These are phyloP conservation scores for Triplophysa yarkandensis DNA, from an alignment of 2,797 vertebrate genomes.

Conservation along the genomic window DNA sequence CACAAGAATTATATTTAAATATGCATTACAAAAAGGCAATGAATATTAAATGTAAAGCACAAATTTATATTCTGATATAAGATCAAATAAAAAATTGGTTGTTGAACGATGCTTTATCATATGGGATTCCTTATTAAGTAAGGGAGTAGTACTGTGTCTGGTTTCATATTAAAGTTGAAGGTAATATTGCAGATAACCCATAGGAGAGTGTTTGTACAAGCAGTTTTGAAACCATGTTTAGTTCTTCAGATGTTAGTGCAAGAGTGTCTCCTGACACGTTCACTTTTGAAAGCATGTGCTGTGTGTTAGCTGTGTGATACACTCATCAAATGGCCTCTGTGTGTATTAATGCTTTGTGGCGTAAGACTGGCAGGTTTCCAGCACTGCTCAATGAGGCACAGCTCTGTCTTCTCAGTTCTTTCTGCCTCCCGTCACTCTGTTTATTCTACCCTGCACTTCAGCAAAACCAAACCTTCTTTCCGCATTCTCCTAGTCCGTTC, in stretches of 20 bases:
- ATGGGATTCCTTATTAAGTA: not conserved
- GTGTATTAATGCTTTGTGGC: constrained; percentile 54
- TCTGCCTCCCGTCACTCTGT: constrained; percentile 66
- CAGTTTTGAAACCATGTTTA: constrained; percentile 40
- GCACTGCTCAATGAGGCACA: constrained; percentile 46
- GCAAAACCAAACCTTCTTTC: constrained; percentile 63
- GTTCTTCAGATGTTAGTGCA: not conserved
- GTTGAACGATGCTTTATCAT: too few relatives aligned
- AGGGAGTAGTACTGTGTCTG: not conserved
- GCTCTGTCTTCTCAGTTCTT: constrained; percentile 38
- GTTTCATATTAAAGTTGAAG: not conserved
- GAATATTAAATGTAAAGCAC: too few relatives aligned
- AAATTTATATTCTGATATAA: too few relatives aligned
- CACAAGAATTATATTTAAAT: too few relatives aligned
- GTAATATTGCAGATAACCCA: not conserved
- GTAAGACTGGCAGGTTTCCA: constrained; percentile 55
- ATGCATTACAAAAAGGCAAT: too few relatives aligned
- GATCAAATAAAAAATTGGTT: too few relatives aligned
- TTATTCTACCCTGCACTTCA: constrained; percentile 59
- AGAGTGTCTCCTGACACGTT: constrained; percentile 22
- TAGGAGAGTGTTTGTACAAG: not conserved
- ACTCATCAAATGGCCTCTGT: constrained; percentile 47
- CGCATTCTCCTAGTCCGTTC: constrained; percentile 41
- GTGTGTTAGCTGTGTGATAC: constrained; percentile 34
- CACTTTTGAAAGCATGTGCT: constrained; percentile 38